Percentiles rank a stretch among this genome's conserved stretches.
These are phyloP conservation scores for Trichogramma pretiosum DNA, from an alignment of 1,140 invertebrate species.

Conservation along the genomic window DNA sequence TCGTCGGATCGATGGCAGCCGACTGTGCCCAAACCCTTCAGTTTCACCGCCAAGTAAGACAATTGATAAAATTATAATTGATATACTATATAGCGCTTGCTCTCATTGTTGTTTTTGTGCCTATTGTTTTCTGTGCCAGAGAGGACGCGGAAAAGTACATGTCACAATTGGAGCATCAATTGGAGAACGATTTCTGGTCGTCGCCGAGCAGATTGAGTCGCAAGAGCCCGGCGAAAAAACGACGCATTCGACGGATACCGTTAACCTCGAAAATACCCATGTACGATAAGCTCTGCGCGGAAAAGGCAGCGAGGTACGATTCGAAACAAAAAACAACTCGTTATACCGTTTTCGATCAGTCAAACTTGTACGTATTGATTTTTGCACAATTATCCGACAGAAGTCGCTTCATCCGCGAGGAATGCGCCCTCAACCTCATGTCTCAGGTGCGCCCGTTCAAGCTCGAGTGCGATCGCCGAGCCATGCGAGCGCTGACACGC, in stretches of 20 bases:
- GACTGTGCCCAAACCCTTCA: conserved; percentile 57
- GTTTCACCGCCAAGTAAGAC: conserved; percentile 55
- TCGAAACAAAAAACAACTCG: not conserved
- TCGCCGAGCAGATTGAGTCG: conserved; percentile 13
- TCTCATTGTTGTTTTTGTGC: not conserved
- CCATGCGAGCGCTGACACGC: conserved; percentile 40
- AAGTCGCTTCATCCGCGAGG: conserved; percentile 39
- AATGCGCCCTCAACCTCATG: conserved; percentile 39
- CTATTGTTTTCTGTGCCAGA: conserved; percentile 34
- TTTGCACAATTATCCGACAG: no score
- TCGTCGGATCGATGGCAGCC: conserved; percentile 39
- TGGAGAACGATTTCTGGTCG: not conserved
- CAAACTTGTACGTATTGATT: no score
- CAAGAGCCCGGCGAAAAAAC: conserved; percentile 33
- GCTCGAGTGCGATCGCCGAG: conserved; percentile 39
- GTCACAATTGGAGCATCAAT: conserved; percentile 11
- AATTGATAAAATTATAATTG: not conserved
- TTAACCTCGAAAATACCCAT: conserved; percentile 59
- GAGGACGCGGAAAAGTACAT: conserved; percentile 54
- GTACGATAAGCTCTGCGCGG: conserved; percentile 59
- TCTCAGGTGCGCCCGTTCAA: conserved; percentile 54
- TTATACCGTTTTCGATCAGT: not conserved
- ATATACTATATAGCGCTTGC: no score
- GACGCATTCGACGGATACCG: conserved; percentile 53
- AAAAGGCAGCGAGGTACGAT: conserved; percentile 57